A percentile compares a stretch with the other conserved stretches of the same genome.
Evolutionary conservation across 2,113 vertebrate genomes (phyloP).

Genomic region (Stictonetta naevosa): DNA sequence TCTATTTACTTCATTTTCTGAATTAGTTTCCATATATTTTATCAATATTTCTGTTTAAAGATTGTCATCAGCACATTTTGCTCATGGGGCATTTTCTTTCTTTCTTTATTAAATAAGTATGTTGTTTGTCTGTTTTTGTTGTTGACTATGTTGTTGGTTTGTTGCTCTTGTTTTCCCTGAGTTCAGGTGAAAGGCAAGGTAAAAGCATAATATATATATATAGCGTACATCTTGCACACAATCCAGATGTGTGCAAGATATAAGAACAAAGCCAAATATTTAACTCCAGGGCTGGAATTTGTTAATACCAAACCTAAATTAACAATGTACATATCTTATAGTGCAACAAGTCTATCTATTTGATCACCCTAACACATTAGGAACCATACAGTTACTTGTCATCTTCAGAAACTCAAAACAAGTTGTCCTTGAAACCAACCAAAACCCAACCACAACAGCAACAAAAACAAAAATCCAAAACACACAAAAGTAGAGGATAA

Average conservation of each 20-base stretch:
- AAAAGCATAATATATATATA: neutral
- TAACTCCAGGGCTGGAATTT: neutral
- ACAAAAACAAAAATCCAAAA: neutral
- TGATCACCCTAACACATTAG: neutral
- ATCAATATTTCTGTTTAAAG: neutral
- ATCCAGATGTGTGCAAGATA: neutral
- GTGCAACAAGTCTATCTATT: neutral
- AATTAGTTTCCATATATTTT: neutral
- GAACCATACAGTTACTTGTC: neutral
- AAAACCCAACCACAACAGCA: neutral
- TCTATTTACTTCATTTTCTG: neutral
- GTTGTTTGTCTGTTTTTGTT: no score
- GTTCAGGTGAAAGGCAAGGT: neutral
- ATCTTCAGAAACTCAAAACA: neutral
- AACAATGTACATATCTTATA: neutral
- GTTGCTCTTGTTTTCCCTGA: neutral
- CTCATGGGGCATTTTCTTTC: neutral
- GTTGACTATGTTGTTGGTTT: no score
- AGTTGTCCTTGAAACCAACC: neutral
- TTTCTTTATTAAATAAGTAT: neutral
- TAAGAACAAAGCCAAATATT: neutral
- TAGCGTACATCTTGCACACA: neutral
- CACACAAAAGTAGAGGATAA: neutral
- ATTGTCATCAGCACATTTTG: neutral
- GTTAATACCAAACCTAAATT: neutral